These are phyloP conservation scores for Holocentrus rufus DNA, from an alignment of 2,797 vertebrate genomes.

Conservation along the genomic window DNA sequence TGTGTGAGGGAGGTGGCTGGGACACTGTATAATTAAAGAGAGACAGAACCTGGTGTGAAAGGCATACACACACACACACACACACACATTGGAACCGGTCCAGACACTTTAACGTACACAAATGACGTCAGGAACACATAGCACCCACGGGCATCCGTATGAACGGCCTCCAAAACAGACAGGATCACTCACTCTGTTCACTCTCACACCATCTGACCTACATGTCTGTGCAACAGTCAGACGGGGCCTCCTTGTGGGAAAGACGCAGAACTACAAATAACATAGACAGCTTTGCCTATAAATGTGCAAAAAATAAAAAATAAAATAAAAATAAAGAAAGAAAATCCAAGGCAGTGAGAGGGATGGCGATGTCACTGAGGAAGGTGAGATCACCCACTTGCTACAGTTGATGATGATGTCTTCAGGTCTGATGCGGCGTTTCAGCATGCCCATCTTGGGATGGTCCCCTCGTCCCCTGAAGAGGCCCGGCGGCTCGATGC, in stretches of 20 bases:
- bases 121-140: background rate
- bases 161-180: background rate
- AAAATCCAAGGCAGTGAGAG: background rate
- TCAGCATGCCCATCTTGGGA: slow-evolving; percentile 97
- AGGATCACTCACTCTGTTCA: background rate
- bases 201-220: too few species aligned
- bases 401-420: slow-evolving; percentile 98
- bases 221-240: slow-evolving; percentile 9
- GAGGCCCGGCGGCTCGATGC: slow-evolving; percentile 93
- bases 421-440: slow-evolving; percentile 90
- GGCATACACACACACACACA: too few species aligned
- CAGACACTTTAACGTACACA: background rate
- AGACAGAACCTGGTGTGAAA: too few species aligned
- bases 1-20: background rate
- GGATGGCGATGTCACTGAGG: background rate
- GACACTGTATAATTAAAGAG: too few species aligned
- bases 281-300: background rate
- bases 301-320: background rate
- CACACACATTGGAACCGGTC: background rate
- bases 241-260: slow-evolving; percentile 61
- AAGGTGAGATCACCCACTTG: slow-evolving; percentile 84
- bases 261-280: slow-evolving; percentile 14
- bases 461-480: slow-evolving; percentile 95
- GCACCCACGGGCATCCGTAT: background rate
- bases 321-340: background rate